Base-by-base conservation (phyloP, 2,888 invertebrate genomes). In the Morpho deidamia region DNA sequence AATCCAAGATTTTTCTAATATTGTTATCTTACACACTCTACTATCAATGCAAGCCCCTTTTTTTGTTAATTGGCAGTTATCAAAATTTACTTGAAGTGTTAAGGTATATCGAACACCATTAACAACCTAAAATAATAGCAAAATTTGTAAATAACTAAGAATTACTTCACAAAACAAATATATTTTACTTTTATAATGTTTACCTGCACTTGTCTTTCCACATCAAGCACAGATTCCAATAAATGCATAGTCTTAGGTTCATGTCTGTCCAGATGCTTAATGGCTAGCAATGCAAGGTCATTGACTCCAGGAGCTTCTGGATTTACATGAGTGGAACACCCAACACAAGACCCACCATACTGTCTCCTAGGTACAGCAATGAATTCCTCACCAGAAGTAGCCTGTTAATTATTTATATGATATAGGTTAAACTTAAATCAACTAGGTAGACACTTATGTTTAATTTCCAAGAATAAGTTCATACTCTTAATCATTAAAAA, bases 1-100 rank as follows among this genome's bases (percentile, higher is more conserved):
- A 32, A 92, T 70, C 93, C 94, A 94, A 1, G 93, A 92, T 67
- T 93, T 92, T 70, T 94, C 93, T 53, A 93, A 75, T 65, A 93
- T 90, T 12, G 91, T 88, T 58, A 94, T 75, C 62, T 91, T 91
- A 71, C 94, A 95, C 7, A 86, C 71, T 63, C 80, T 84, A 14
- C 73, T 72, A 32, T 67, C 64, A n/a, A 63, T 60, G 63, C 89
- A 89, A 7, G 65, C 49, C 39, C 78, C 74, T 50, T 67, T 62
- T 56, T 72, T 61, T 39, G 56, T 65, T 32, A 68, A 63, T 8
- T 80, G 68, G 67, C 92, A 92, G 41, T 72, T 78, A 48, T 87
- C 83, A 58, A 82, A 86, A 56, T 85, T 83, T 12, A 93, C 76
- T 65, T 90, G 82, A 7, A 92, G 60, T 23, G 84, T 80, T 39